Base-by-base conservation (phyloP, 1,140 invertebrate species). In the Nymphalis io region DNA sequence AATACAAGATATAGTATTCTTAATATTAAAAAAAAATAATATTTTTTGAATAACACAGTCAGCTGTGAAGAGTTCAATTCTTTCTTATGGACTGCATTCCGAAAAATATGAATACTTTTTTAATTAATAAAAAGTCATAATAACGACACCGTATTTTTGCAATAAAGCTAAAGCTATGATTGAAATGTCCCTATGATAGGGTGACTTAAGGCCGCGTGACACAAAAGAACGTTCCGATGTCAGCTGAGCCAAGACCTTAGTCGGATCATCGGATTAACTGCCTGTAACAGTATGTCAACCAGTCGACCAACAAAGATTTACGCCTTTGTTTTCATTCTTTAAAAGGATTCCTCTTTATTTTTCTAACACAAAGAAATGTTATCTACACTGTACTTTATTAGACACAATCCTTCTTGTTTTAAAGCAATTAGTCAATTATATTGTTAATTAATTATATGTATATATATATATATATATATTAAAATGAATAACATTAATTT, bases 221-320 rank as follows among this genome's bases (percentile, higher is more conserved):
- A 66, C 42, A 66, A 66, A 46, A 40, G 64, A 48, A 53, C 39
- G 44, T 68, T 64, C 57, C 66, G 60, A 68, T 69, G 66, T 73
- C 61, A 69, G 60, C 55, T 73, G 76, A 80, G 72, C 72, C 80
- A 76, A 68, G 73, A 73, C 75, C 78, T 78, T 74, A 85, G 83
- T 84, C 85, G 79, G 80, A 83, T 88, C 86, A 85, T 74, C 74
- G 82, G 87, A 87, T 87, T 89, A 87, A 87, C 82, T 86, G 85
- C 76, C 81, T 85, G 85, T 86, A 87, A 87, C 85, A 85, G 75
- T 81, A 75, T 86, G 82, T 87, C 83, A 86, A 76, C 80, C 79
- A 78, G 79, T 80, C 79, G 78, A 76, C 75, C 77, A 78, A 74
- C 74, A 73, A 87, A 87, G 86, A 87, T 87, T 88, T 87, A 87